Percentiles rank a stretch among this genome's conserved stretches.
Conservation (phyloP, 2,113 vertebrate species). For the Scomber japonicus region DNA sequence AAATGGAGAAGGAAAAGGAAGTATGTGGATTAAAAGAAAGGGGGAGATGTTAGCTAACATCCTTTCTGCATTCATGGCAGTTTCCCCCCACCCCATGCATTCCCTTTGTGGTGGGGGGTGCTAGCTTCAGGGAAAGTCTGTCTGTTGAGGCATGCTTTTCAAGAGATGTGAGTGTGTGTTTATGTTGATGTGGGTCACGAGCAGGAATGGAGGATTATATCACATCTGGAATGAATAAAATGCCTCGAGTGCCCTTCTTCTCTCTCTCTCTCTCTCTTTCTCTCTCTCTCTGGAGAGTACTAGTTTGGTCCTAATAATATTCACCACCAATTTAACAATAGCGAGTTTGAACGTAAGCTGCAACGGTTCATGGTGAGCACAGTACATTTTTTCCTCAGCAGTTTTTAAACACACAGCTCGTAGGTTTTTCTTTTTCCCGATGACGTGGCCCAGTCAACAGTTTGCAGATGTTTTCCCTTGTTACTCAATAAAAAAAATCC, state of each 20-base stretch:
- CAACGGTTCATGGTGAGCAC: not conserved
- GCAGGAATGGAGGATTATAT: slow-evolving; percentile 27
- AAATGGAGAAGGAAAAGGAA: slow-evolving; percentile 60
- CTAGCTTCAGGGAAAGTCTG: slow-evolving; percentile 48
- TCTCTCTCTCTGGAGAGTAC: slow-evolving; percentile 3
- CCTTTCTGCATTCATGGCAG: slow-evolving; percentile 54
- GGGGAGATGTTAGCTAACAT: slow-evolving; percentile 43
- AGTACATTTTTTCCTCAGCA: not conserved
- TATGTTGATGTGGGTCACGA: not conserved
- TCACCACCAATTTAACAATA: not conserved
- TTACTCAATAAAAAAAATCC: slow-evolving; percentile 14
- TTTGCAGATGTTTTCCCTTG: slow-evolving; percentile 61
- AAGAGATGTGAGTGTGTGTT: slow-evolving; percentile 27
- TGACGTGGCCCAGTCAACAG: slow-evolving; percentile 53
- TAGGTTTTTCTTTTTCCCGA: slow-evolving; percentile 28
- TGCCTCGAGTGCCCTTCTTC: not conserved
- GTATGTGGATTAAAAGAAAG: slow-evolving; percentile 22
- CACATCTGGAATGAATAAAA: slow-evolving; percentile 32
- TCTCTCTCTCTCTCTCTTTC: too few relatives aligned
- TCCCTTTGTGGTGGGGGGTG: slow-evolving; percentile 47
- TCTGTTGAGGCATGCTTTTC: slow-evolving; percentile 57
- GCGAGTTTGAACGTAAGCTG: not conserved
- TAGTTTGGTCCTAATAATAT: not conserved
- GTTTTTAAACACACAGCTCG: slow-evolving; percentile 25
- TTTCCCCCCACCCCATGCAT: not conserved